phyloP scores from a whole-genome alignment of 2,797 vertebrate genomes.

The Bovichtus diacanthus region DNA sequence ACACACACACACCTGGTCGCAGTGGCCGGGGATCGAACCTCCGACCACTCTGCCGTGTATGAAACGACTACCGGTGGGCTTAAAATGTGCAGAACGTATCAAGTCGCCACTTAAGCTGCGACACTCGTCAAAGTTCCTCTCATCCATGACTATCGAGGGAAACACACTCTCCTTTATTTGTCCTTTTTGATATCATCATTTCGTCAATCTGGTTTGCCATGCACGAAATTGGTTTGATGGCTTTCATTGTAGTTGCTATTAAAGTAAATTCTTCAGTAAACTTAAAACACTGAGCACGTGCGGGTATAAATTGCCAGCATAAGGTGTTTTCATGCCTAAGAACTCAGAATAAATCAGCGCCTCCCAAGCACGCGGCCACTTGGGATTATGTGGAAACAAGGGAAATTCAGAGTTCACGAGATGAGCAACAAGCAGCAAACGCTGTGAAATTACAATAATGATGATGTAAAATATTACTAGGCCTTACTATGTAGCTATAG shows the following conservation, averaged over 20 bases:
- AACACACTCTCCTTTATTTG: background rate
- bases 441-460: background rate
- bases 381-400: background rate
- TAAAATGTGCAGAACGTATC: too few species aligned
- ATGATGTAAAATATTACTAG: background rate
- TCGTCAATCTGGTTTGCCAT: background rate
- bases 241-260: background rate
- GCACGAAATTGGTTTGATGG: background rate
- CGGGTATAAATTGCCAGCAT: background rate
- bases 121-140: background rate
- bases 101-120: too few species aligned
- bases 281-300: background rate
- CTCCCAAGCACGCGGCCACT: background rate
- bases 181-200: background rate
- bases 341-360: background rate
- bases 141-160: background rate
- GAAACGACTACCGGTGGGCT: too few species aligned
- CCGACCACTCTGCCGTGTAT: too few species aligned
- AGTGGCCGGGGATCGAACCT: too few species aligned
- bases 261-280: background rate
- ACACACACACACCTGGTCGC: too few species aligned
- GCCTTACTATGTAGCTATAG: background rate
- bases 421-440: background rate
- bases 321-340: slow-evolving; percentile 9
- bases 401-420: slow-evolving; percentile 3